phyloP scores from a whole-genome alignment of 2,113 vertebrate genomes.

The Eulemur macaco region DNA sequence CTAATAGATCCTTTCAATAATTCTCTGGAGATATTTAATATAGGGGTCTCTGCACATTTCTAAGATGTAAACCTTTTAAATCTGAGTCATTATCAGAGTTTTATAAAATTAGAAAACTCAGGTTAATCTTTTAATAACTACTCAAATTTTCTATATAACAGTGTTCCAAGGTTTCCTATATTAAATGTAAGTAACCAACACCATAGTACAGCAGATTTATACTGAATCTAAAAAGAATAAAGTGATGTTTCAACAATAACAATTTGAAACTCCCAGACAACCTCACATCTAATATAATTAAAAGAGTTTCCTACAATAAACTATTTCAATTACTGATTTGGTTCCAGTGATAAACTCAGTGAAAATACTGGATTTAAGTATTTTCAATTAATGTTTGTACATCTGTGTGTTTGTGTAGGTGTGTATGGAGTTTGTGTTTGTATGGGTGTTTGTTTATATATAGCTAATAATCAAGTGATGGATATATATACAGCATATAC shows the following conservation, averaged over 20 bases:
- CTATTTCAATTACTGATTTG: neutral
- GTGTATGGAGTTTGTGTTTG: neutral
- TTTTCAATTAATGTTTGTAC: neutral
- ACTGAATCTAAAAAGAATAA: neutral
- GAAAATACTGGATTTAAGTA: neutral
- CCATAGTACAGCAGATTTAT: neutral
- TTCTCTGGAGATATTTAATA: neutral
- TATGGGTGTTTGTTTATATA: neutral
- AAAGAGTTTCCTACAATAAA: neutral
- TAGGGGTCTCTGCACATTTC: neutral
- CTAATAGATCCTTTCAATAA: neutral
- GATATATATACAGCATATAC: neutral
- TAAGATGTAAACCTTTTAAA: neutral
- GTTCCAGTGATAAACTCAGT: neutral
- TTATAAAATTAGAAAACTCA: neutral
- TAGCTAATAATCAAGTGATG: neutral
- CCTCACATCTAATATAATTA: neutral
- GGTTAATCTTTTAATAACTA: neutral
- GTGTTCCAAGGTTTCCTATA: neutral
- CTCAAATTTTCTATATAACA: neutral
- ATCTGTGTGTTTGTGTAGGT: neutral
- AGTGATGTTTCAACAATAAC: neutral
- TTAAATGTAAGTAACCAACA: neutral
- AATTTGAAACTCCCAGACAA: neutral
- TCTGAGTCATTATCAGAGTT: neutral